These are phyloP conservation scores for Neolamprologus sp. DNA, from an alignment of 2,113 vertebrate species.

Conservation along the genomic window DNA sequence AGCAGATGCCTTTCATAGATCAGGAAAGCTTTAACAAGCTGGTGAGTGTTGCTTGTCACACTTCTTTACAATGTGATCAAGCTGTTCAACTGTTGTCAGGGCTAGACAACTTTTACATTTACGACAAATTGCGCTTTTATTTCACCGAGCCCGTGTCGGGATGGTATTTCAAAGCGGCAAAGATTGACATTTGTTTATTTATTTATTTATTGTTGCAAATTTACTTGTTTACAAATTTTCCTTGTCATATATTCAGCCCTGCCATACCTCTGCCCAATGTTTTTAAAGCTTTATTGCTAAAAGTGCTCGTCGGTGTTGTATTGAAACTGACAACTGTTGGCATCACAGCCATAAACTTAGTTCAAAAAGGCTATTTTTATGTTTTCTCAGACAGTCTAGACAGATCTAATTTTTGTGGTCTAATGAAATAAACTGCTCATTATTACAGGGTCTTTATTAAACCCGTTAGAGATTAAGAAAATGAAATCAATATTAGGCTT, in stretches of 20 bases:
- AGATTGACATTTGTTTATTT: not conserved
- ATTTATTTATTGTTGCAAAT: not conserved
- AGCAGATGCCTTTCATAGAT: not conserved
- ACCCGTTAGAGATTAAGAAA: not conserved
- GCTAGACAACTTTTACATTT: constrained; percentile 1
- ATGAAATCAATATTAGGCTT: not conserved
- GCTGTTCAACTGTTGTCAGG: not conserved
- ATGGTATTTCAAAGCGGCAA: not conserved
- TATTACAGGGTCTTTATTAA: not conserved
- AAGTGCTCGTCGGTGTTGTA: not conserved
- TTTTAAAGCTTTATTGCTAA: constrained; percentile 19
- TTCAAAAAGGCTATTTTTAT: not conserved
- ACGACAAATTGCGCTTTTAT: not conserved
- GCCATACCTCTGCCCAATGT: not conserved
- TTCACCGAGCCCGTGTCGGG: not conserved
- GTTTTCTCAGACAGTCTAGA: not conserved
- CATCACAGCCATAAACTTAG: not conserved
- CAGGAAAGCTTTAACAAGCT: not conserved
- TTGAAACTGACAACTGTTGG: not conserved
- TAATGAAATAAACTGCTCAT: not conserved
- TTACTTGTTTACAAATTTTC: too few species aligned
- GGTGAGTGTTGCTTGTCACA: not conserved
- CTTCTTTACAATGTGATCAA: constrained; percentile 24
- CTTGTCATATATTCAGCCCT: not conserved
- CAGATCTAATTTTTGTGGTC: not conserved